A percentile compares a stretch with the other conserved stretches of the same genome.
These are phyloP conservation scores for Menidia beryllina DNA, from an alignment of 2,113 vertebrate species.

Conservation along the genomic window DNA sequence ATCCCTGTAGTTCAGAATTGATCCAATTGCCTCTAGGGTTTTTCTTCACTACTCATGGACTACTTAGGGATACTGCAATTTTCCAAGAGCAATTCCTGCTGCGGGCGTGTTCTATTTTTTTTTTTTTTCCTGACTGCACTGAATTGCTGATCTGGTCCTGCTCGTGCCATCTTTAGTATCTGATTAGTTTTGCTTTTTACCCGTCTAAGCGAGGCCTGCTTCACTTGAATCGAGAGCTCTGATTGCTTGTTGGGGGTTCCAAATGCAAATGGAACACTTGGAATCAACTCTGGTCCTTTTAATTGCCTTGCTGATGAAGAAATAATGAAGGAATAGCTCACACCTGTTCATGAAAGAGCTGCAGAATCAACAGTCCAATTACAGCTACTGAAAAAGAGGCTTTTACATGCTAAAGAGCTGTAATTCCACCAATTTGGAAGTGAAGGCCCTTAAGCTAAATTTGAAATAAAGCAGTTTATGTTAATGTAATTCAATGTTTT, in stretches of 20 bases:
- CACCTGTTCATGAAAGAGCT: background rate
- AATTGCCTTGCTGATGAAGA: background rate
- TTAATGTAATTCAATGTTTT: background rate
- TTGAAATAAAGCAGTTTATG: too few species aligned
- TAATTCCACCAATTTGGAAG: background rate
- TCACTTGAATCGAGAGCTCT: background rate
- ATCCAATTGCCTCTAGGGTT: too few species aligned
- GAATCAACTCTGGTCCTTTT: too few species aligned
- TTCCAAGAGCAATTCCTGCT: too few species aligned
- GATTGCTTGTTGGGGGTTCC: background rate
- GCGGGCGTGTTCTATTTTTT: too few species aligned
- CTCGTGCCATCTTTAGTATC: background rate
- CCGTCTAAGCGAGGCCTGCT: background rate
- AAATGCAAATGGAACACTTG: background rate
- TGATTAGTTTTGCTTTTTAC: background rate
- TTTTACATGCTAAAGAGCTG: background rate
- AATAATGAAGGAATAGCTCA: background rate
- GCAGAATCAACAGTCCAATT: background rate
- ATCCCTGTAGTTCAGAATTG: too few species aligned
- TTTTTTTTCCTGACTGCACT: background rate
- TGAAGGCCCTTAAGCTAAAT: background rate
- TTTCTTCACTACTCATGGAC: too few species aligned
- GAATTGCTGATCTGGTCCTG: too few species aligned
- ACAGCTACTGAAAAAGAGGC: background rate
- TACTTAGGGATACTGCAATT: too few species aligned